Evolutionary conservation across 2,113 vertebrate species (phyloP), one percentile per base, ranked within the genome.

Genomic region (Pipra filicauda): DNA sequence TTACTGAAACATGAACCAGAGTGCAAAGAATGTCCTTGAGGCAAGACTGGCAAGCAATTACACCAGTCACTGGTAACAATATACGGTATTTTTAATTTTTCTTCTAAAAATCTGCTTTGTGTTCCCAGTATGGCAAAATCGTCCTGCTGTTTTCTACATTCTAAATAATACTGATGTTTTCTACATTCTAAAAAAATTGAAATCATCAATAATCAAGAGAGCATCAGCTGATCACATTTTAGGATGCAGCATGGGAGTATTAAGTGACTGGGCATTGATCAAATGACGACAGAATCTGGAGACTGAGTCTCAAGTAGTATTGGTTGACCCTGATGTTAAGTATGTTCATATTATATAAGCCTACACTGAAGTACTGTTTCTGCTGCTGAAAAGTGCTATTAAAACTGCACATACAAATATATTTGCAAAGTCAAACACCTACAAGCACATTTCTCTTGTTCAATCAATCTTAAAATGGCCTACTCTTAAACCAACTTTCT

Each of bases 341-440:
- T 76, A 71, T 88, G 83, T 71, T 94, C 84, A 44, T 51, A 85
- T 97, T 97, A 95, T 83, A 90, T 91, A 95, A 96, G 80, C 73
- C 72, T 72, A 39, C 51, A 84, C 3, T 28, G 27, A 92, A 80
- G 86, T 80, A 80, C 71, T 52, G 43, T 65, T 94, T 73, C 95
- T 96, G 66, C 76, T 66, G 71, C 37, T 95, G 61, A 51, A 19
- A 69, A 91, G 81, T 94, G 59, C 80, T 88, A 37, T 86, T 55
- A 67, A 81, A 85, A 91, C 80, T 64, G 70, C 80, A 93, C 37
- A 74, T 35, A 70, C 19, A 80, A 91, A 92, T 37, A 37, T 23
- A 78, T 89, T 82, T 88, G 52, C 82, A 37, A 96, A 96, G 79
- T 94, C 85, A 67, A 86, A n/a, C 51, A 80, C 55, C 67, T 78